These are phyloP conservation scores for Pristionchus maxplancki DNA, from an alignment of 2,888 invertebrate species.

Conservation along the genomic window DNA sequence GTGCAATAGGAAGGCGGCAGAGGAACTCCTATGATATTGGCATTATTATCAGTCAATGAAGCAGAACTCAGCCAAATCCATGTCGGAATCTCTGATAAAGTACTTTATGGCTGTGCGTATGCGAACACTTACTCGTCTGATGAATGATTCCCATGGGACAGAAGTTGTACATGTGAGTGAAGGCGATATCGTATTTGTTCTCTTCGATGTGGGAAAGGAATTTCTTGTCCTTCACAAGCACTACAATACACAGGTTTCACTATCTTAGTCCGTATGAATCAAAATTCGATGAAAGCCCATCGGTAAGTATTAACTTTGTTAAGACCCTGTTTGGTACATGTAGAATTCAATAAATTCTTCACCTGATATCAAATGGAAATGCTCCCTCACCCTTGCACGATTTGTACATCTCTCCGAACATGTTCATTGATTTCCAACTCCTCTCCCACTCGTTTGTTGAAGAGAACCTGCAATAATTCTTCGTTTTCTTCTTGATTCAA, in stretches of 20 bases:
- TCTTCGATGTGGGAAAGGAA: slow-evolving; percentile 61
- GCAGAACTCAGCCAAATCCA: slow-evolving; percentile 66
- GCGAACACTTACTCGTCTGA: background rate
- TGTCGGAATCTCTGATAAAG: slow-evolving; percentile 57
- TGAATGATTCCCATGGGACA: slow-evolving; percentile 61
- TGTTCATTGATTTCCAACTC: slow-evolving; percentile 56
- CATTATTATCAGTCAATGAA: slow-evolving; percentile 68
- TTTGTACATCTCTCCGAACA: slow-evolving; percentile 52
- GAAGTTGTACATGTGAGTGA: slow-evolving; percentile 63
- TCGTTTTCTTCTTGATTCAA: background rate
- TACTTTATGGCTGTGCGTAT: background rate
- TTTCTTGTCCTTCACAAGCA: slow-evolving; percentile 57
- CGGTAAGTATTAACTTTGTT: no score
- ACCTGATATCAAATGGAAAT: no score
- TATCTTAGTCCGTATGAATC: background rate
- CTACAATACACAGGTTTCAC: slow-evolving; percentile 54
- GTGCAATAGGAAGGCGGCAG: slow-evolving; percentile 67
- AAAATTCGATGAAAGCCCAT: background rate
- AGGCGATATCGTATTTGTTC: slow-evolving; percentile 70
- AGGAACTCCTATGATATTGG: slow-evolving; percentile 64
- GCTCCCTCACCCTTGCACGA: slow-evolving; percentile 44
- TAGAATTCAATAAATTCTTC: no score
- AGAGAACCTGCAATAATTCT: slow-evolving; percentile 59
- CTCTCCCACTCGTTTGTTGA: slow-evolving; percentile 64
- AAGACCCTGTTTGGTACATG: no score